A percentile compares a stretch with the other conserved stretches of the same genome.
phyloP scores from a whole-genome alignment of 2,888 invertebrate species.

The Pomacea canaliculata region DNA sequence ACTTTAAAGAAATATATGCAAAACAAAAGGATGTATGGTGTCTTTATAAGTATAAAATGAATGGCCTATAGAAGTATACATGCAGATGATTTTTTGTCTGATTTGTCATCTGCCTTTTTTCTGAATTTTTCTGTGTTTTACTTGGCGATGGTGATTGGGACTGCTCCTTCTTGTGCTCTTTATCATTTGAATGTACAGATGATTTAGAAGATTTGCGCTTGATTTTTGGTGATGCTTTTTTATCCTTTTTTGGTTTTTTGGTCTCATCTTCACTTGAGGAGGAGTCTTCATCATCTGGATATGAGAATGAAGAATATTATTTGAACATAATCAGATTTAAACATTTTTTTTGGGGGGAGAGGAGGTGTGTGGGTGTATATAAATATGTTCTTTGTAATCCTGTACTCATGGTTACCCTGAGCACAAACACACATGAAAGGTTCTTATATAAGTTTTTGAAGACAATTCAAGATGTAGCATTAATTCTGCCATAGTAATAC shows the following conservation, averaged over 20 bases:
- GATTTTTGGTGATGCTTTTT: neutral
- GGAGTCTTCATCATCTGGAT: neutral
- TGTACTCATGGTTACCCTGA: neutral
- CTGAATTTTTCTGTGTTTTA: neutral
- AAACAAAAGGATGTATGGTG: neutral
- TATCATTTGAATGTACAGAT: too few species aligned
- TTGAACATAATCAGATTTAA: neutral
- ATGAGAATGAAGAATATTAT: neutral
- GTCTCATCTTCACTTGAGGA: constrained; percentile 10
- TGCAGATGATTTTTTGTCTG: constrained; percentile 14
- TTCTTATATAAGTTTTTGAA: too few species aligned
- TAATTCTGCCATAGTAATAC: too few species aligned
- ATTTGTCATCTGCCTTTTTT: neutral
- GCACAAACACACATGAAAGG: too few species aligned
- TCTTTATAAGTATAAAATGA: neutral
- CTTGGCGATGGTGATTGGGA: neutral
- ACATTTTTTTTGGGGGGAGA: too few species aligned
- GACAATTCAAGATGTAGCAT: too few species aligned
- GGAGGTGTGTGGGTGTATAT: too few species aligned
- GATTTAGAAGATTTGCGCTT: too few species aligned
- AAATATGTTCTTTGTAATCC: neutral
- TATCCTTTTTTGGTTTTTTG: constrained; percentile 13
- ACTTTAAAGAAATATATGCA: neutral
- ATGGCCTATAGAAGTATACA: constrained; percentile 13
- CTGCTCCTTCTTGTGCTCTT: neutral